A percentile compares a stretch with the other conserved stretches of the same genome.
These are phyloP conservation scores for Cliona cf. orientalis DNA, from an alignment of 37 sponge, comb jelly and placozoan genomes.

Conservation along the genomic window DNA sequence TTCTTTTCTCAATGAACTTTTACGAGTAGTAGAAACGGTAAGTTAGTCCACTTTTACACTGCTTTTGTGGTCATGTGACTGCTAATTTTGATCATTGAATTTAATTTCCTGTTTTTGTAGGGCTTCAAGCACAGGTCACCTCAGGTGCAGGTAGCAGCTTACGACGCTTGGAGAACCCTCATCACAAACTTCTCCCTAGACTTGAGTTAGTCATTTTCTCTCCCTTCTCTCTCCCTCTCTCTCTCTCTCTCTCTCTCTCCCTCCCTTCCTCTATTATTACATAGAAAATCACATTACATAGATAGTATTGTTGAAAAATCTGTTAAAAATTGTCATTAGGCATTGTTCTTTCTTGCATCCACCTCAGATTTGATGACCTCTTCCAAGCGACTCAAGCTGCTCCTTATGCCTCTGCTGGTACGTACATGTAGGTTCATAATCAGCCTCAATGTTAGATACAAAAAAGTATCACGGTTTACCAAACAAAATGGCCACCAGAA, in stretches of 20 bases:
- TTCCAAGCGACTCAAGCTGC: constrained; percentile 22
- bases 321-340: background rate
- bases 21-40: constrained; percentile 41
- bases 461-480: no score
- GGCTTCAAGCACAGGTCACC: constrained; percentile 35
- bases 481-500: no score
- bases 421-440: no score
- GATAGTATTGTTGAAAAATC: background rate
- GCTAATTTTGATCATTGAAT: background rate
- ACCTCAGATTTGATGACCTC: background rate
- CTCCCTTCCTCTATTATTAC: background rate
- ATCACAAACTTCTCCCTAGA: constrained; percentile 32
- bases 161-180: constrained; percentile 39
- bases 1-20: constrained; percentile 45
- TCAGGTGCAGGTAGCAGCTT: constrained; percentile 23
- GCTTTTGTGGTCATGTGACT: background rate
- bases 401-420: constrained; percentile 38
- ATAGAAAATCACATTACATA: background rate
- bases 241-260: background rate
- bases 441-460: no score
- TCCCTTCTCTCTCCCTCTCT: background rate
- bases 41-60: background rate
- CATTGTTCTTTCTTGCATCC: background rate
- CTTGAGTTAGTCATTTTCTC: background rate
- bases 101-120: background rate